Conservation (phyloP, 2,113 vertebrate genomes). For the Phyllostomus discolor region DNA sequence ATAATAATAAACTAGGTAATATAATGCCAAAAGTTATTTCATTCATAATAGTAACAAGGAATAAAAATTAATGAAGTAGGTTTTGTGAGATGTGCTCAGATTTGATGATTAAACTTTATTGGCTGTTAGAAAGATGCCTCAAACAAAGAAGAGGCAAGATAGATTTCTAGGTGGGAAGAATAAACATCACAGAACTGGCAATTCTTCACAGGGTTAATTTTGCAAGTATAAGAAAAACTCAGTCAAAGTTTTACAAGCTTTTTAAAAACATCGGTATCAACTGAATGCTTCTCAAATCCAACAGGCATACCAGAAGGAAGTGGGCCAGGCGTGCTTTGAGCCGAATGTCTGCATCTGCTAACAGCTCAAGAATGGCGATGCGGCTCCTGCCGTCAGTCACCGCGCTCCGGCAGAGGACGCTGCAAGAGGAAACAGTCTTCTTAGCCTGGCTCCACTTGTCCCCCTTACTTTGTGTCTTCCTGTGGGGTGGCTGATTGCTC, state of each 20-base stretch:
- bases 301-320: constrained; percentile 86
- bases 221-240: not conserved
- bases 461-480: not conserved
- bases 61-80: not conserved
- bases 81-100: not conserved
- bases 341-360: constrained; percentile 79
- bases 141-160: not conserved
- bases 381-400: constrained; percentile 83
- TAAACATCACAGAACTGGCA: not conserved
- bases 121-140: not conserved
- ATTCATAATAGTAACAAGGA: not conserved
- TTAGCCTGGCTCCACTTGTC: not conserved
- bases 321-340: constrained; percentile 78
- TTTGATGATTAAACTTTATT: not conserved
- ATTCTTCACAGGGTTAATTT: not conserved
- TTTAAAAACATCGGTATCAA: not conserved
- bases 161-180: not conserved
- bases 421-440: constrained; percentile 63
- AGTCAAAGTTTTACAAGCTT: not conserved
- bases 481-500: fast-evolving
- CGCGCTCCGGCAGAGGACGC: constrained; percentile 90
- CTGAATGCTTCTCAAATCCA: not conserved
- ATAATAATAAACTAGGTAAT: not conserved
- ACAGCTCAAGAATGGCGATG: constrained; percentile 81
- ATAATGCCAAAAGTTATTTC: not conserved